Base-by-base conservation (phyloP, 2,888 invertebrate genomes). In the Troides aeacus region DNA sequence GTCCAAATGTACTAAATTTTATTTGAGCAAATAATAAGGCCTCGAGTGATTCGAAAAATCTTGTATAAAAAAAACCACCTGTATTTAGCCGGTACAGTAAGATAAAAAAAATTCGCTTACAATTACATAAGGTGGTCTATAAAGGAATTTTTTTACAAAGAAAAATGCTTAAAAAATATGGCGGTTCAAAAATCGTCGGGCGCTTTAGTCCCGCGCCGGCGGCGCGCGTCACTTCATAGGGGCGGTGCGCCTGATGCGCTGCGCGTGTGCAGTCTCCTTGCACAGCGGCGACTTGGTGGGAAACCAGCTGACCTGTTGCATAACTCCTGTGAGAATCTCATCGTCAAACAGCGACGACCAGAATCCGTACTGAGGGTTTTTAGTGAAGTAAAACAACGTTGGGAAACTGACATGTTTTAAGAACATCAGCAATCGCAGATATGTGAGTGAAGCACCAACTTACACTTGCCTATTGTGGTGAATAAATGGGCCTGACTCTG, bases 281-380 rank as follows among this genome's bases (percentile, higher is more conserved):
- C 62, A 71, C 17, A 72, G 73, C 2, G 73, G 65, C 68, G 76
- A 76, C 21, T 85, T 74, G 7, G 81, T 78, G 0, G 88, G 81
- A 71, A 80, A 87, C 89, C 90, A 91, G 30, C 85, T 84, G 56
- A 89, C 85, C 89, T 91, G 80, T n/a, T 56, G 12, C 15, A 15
- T 10, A 46, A 15, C 15, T 15, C 46, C 15, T 46, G 46, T 46
- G 15, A 46, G 46, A 46, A 15, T 46, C 12, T 15, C 15, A 15
- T 46, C 2, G 46, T 5, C 30, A 30, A 30, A 30, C 30, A 30
- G 30, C 5, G 30, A 30, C 30, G 30, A 5, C 3, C 30, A 30
- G 30, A 12, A 42, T 42, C 39, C 39, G 7, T 6, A 42, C 12
- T 46, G 46, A 46, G 15, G 46, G 42, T 42, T 42, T 46, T 15